Percentiles rank a stretch among this genome's conserved stretches.
Conservation (phyloP, 2,888 invertebrate genomes). For the Volucella bombylans region DNA sequence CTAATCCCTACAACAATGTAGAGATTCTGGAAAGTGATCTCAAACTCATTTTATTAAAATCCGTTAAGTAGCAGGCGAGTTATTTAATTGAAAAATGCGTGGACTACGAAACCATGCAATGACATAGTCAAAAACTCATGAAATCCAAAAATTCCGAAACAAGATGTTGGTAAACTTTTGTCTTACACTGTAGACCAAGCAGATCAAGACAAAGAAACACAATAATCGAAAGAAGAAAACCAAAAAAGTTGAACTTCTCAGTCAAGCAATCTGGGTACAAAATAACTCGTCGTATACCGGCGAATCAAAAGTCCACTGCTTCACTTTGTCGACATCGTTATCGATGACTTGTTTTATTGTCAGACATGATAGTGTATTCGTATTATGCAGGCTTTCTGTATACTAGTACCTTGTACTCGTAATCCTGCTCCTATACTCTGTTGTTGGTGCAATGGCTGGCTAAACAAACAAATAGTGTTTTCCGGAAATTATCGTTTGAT, state of each 20-base stretch:
- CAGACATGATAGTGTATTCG: constrained; percentile 28
- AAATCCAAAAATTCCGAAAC: no score
- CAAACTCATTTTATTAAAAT: no score
- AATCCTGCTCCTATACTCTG: no score
- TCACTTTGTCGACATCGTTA: constrained; percentile 7
- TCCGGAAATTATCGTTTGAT: constrained; percentile 33
- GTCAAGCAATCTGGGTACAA: not conserved
- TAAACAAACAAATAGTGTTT: constrained; percentile 34
- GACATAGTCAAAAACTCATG: no score
- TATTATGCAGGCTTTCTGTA: not conserved
- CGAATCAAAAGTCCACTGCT: constrained; percentile 9
- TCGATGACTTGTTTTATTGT: constrained; percentile 19
- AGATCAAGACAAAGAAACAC: not conserved
- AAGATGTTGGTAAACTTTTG: not conserved
- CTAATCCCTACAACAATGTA: no score
- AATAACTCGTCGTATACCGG: constrained; percentile 17
- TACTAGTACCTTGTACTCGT: not conserved
- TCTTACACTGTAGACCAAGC: constrained; percentile 3
- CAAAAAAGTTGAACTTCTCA: constrained; percentile 8
- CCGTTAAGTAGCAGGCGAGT: no score
- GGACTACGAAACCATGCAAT: no score
- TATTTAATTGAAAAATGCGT: no score
- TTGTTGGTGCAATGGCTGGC: constrained; percentile 33
- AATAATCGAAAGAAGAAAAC: not conserved
- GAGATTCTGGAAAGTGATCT: no score